A percentile compares a stretch with the other conserved stretches of the same genome.
Conservation (phyloP, 2,797 vertebrate species). For the Tapirus indicus region DNA sequence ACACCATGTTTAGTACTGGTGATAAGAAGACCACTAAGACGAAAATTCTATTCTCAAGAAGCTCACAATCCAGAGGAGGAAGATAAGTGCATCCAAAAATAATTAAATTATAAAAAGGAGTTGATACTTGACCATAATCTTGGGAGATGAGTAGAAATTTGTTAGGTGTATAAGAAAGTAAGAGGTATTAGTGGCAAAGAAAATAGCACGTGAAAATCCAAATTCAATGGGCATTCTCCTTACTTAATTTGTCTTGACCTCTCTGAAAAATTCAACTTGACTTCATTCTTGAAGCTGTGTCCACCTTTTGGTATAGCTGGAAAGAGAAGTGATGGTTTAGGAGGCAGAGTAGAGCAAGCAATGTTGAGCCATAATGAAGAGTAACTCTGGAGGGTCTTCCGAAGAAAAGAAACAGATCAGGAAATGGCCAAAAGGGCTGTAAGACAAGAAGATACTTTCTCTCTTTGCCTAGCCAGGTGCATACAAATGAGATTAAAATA, state of each 20-base stretch:
- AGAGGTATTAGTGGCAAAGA: neutral
- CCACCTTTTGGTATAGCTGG: neutral
- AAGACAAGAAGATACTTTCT: neutral
- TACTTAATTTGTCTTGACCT: neutral
- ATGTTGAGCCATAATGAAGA: neutral
- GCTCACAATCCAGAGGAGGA: neutral
- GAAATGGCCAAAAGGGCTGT: neutral
- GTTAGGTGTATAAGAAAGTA: neutral
- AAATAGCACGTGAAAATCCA: neutral
- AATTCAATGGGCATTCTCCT: neutral
- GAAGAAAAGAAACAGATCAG: neutral
- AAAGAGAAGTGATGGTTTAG: neutral
- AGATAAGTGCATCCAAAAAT: neutral
- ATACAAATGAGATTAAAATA: neutral
- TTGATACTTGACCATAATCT: neutral
- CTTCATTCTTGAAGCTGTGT: neutral
- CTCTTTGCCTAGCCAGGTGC: neutral
- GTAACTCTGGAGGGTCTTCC: neutral
- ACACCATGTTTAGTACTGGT: neutral
- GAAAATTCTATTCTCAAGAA: neutral
- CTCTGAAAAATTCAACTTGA: neutral
- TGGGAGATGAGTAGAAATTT: neutral
- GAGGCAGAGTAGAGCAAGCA: neutral
- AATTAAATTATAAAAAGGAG: neutral
- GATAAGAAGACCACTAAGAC: neutral